A percentile compares a stretch with the other conserved stretches of the same genome.
Conservation (phyloP, 2,888 invertebrate genomes). For the Chymomyza amoena region DNA sequence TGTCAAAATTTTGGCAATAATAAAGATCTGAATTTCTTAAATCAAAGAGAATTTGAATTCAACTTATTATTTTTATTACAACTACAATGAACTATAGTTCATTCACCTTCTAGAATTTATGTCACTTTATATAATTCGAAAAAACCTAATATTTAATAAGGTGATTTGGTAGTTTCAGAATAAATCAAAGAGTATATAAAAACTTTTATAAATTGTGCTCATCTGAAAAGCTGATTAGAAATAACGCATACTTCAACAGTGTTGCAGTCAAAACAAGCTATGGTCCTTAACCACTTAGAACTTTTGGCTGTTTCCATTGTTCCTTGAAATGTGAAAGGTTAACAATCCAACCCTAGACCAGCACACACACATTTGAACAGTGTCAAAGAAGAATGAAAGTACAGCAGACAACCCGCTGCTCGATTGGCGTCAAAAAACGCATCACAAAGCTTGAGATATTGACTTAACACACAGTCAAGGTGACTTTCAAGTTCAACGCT, state of each 20-base stretch:
- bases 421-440: conserved; percentile 70
- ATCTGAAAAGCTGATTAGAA: no score
- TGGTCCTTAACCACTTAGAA: neutral
- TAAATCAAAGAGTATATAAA: no score
- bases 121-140: no score
- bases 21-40: no score
- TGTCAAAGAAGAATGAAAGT: neutral
- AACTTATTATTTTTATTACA: no score
- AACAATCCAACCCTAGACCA: conserved; percentile 30
- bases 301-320: conserved; percentile 30
- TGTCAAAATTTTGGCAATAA: no score
- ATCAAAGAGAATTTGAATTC: no score
- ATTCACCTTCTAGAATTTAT: no score
- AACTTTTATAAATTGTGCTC: no score
- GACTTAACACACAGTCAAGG: conserved; percentile 38
- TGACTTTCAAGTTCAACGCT: conserved; percentile 63
- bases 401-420: conserved; percentile 25
- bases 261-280: neutral
- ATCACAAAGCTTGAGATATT: conserved; percentile 28
- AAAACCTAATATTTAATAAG: no score
- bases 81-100: no score
- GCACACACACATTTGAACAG: conserved; percentile 9
- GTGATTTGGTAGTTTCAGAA: no score
- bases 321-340: conserved; percentile 49
- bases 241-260: neutral